Percentiles rank a stretch among this genome's conserved stretches.
Conservation (phyloP, 2,888 invertebrate genomes). For the Drosophila infuscata region DNA sequence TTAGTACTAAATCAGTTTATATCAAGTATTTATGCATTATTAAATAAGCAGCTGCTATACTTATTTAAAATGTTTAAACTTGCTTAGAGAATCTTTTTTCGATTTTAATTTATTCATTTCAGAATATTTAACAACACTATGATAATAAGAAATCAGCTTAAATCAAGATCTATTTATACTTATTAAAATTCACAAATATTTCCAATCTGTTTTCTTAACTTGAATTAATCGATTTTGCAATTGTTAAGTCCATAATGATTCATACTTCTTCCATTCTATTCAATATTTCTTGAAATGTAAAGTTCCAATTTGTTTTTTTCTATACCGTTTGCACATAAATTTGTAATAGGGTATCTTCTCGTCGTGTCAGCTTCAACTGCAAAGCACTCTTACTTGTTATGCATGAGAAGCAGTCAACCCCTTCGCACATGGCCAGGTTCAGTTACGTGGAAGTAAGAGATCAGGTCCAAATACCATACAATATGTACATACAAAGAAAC, state of each 20-base stretch:
- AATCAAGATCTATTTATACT: not conserved
- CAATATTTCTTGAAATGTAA: not conserved
- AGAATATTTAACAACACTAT: not conserved
- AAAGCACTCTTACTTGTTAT: slow-evolving; percentile 14
- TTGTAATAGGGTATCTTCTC: not conserved
- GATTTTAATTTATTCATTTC: not conserved
- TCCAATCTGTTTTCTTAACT: not conserved
- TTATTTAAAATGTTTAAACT: not conserved
- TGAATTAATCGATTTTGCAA: not conserved
- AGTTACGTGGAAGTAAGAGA: slow-evolving; percentile 72
- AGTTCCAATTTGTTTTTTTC: not conserved
- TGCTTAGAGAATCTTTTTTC: not conserved
- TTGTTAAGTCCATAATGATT: not conserved
- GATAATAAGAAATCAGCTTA: not conserved
- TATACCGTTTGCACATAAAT: too few species aligned
- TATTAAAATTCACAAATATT: not conserved
- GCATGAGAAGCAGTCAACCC: slow-evolving; percentile 26
- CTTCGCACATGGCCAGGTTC: slow-evolving; percentile 57
- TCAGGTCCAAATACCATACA: slow-evolving; percentile 29
- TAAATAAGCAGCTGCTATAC: not conserved
- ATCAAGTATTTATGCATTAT: not conserved
- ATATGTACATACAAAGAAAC: slow-evolving; percentile 11
- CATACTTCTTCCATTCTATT: not conserved
- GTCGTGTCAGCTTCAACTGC: not conserved
- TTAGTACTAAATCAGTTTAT: not conserved